Conservation (phyloP, 1,140 invertebrate genomes). For the Calliopsis andreniformis region DNA sequence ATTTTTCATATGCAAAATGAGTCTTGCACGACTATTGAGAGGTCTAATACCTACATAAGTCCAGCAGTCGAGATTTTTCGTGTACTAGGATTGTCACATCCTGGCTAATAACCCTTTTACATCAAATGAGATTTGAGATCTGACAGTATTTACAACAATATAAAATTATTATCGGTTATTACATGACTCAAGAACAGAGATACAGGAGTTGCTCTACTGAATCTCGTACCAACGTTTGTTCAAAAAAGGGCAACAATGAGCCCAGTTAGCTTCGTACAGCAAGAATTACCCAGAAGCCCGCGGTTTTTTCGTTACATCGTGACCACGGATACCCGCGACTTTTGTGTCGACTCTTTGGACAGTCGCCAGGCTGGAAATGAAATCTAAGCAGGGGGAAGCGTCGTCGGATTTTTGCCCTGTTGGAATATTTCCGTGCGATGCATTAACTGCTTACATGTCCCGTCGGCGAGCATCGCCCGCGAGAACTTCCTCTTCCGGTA, state of each 20-base stretch:
- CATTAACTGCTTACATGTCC: constrained; percentile 17
- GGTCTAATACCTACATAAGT: too few relatives aligned
- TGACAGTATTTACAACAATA: too few relatives aligned
- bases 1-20: too few relatives aligned
- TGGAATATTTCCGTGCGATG: constrained; percentile 22
- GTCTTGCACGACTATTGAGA: too few relatives aligned
- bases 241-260: not conserved
- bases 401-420: constrained; percentile 4
- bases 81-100: too few relatives aligned
- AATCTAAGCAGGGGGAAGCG: constrained; percentile 24
- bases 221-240: not conserved
- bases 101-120: too few relatives aligned
- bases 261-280: not conserved
- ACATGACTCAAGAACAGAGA: too few relatives aligned
- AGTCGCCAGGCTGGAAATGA: constrained; percentile 24
- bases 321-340: not conserved
- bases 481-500: constrained; percentile 19
- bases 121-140: too few relatives aligned
- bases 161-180: too few relatives aligned
- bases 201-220: too few relatives aligned
- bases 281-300: constrained; percentile 9
- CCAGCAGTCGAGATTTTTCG: too few relatives aligned
- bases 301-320: constrained; percentile 12
- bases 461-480: constrained; percentile 4
- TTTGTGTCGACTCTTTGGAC: constrained; percentile 39